Conservation (phyloP, 2,888 invertebrate species). For the Piscicola geometra region DNA sequence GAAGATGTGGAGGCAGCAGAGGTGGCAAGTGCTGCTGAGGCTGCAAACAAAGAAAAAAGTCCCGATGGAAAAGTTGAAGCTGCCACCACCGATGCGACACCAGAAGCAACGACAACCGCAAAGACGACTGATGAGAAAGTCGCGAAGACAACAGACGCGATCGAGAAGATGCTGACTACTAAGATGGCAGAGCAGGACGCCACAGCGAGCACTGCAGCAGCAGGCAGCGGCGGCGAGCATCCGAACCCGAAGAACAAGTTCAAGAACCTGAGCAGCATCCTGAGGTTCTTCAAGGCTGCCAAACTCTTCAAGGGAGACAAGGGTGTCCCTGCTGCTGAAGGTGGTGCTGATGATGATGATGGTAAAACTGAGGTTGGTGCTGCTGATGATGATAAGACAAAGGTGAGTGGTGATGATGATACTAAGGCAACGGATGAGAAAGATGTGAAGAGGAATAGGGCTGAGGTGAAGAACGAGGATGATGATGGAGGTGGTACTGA, state of each 20-base stretch:
- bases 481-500: no score
- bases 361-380: neutral
- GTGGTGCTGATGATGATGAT: neutral
- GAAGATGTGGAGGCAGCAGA: neutral
- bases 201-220: no score
- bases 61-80: no score
- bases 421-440: neutral
- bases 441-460: neutral
- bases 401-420: neutral
- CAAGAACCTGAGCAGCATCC: neutral
- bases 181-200: no score
- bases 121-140: no score
- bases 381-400: neutral
- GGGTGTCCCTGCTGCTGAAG: neutral
- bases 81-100: no score
- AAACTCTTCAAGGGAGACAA: neutral
- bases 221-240: no score
- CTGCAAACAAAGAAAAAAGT: neutral
- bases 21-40: neutral
- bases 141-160: no score
- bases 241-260: constrained; percentile 16
- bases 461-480: no score
- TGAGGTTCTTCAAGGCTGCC: constrained; percentile 4
- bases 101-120: no score
- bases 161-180: no score